Percentiles rank a stretch among this genome's conserved stretches.
These are phyloP conservation scores for Odontamblyopus lacepedii DNA, from an alignment of 2,797 vertebrate genomes.

Conservation along the genomic window DNA sequence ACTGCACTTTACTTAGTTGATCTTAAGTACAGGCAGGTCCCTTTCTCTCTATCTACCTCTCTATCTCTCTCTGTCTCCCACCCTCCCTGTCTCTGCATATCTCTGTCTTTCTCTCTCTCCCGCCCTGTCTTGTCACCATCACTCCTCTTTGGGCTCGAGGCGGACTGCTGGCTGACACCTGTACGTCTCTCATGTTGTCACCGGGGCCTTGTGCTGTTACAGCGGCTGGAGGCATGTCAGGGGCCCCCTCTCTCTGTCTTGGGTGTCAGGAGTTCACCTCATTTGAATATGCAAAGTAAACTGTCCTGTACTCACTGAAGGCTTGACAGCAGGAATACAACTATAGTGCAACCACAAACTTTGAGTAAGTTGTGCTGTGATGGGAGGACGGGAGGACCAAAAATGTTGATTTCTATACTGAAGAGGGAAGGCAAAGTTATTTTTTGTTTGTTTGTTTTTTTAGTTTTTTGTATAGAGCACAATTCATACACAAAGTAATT, in stretches of 20 bases:
- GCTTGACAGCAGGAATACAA: neutral
- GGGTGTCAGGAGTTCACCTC: slow-evolving; percentile 31
- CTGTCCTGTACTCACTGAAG: slow-evolving; percentile 29
- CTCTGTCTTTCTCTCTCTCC: slow-evolving; percentile 55
- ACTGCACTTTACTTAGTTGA: too few species aligned
- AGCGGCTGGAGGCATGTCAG: slow-evolving; percentile 56
- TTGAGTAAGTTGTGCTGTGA: neutral
- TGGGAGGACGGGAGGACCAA: neutral
- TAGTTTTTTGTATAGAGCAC: too few species aligned
- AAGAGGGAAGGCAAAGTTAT: too few species aligned
- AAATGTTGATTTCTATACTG: too few species aligned
- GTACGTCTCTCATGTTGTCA: slow-evolving; percentile 65
- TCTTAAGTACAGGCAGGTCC: too few species aligned
- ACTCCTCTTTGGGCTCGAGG: slow-evolving; percentile 61
- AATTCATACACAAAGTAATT: too few species aligned
- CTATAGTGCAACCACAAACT: neutral
- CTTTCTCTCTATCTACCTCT: too few species aligned
- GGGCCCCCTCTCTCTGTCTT: slow-evolving; percentile 23
- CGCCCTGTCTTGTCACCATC: slow-evolving; percentile 69
- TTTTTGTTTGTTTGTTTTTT: too few species aligned
- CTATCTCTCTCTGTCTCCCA: too few species aligned
- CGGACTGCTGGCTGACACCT: slow-evolving; percentile 68
- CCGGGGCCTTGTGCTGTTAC: slow-evolving; percentile 43
- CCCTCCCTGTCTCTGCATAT: slow-evolving; percentile 36
- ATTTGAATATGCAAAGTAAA: slow-evolving; percentile 55